Evolutionary conservation across 2,797 vertebrate species (phyloP).

Genomic region (Austrolebias charrua): DNA sequence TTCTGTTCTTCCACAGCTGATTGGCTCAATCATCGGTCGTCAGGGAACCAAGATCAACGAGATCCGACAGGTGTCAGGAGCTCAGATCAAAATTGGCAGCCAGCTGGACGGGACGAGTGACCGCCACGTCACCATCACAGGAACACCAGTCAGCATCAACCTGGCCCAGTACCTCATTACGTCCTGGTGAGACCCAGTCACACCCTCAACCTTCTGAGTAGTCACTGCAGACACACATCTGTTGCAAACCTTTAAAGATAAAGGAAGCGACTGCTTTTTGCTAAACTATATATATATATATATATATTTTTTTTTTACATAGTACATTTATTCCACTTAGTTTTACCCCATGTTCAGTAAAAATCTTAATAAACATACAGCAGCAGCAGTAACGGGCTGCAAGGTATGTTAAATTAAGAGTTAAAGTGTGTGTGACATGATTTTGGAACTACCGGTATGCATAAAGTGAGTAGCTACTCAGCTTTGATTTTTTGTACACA

Average conservation of each 20-base stretch:
- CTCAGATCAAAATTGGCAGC: conserved; percentile 96
- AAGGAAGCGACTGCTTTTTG: no score
- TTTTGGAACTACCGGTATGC: no score
- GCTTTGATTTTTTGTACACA: no score
- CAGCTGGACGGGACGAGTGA: conserved; percentile 88
- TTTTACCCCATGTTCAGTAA: no score
- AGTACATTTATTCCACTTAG: no score
- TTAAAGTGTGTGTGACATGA: no score
- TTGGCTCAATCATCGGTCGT: conserved; percentile 94
- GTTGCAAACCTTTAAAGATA: not conserved
- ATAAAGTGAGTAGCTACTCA: no score
- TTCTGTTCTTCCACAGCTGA: conserved; percentile 77
- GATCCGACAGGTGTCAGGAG: conserved; percentile 94
- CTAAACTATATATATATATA: no score
- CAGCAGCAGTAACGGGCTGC: no score
- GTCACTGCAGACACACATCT: conserved; percentile 11
- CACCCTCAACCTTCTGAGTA: conserved; percentile 29
- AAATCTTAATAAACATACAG: no score
- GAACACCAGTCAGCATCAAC: conserved; percentile 92
- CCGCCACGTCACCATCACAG: conserved; percentile 91
- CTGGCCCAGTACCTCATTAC: conserved; percentile 98
- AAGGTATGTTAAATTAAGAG: no score
- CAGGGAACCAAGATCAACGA: conserved; percentile 97
- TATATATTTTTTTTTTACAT: no score
- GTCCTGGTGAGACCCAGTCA: conserved; percentile 83